Percentiles rank a stretch among this genome's conserved stretches.
phyloP scores from a whole-genome alignment of 2,797 vertebrate species.

The Allobates femoralis region DNA sequence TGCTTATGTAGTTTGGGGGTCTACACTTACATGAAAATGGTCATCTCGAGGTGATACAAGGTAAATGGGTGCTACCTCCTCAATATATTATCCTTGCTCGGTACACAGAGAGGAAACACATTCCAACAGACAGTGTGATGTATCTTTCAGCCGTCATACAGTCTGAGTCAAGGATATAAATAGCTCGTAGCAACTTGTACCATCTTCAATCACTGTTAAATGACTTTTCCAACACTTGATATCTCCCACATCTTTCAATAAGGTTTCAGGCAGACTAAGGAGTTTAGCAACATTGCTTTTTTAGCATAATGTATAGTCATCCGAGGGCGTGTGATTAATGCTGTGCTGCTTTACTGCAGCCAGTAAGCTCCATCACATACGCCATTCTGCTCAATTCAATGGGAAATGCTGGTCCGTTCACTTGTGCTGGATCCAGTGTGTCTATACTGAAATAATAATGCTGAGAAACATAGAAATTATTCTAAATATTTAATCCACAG shows the following conservation, averaged over 20 bases:
- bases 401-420: slow-evolving; percentile 4
- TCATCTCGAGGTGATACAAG: slow-evolving; percentile 41
- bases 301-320: slow-evolving; percentile 61
- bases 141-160: slow-evolving; percentile 60
- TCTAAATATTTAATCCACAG: no score
- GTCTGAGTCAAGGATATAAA: slow-evolving; percentile 62
- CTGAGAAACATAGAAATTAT: no score
- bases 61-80: slow-evolving; percentile 39
- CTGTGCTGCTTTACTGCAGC: slow-evolving; percentile 22
- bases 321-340: slow-evolving; percentile 53
- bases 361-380: slow-evolving; percentile 43
- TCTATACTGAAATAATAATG: no score
- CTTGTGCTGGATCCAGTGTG: background rate
- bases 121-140: slow-evolving; percentile 59
- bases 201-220: slow-evolving; percentile 63
- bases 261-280: slow-evolving; percentile 53
- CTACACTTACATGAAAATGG: slow-evolving; percentile 19
- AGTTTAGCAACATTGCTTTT: slow-evolving; percentile 59
- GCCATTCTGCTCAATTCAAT: slow-evolving; percentile 18
- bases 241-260: slow-evolving; percentile 55
- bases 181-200: slow-evolving; percentile 61
- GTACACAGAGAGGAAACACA: slow-evolving; percentile 55
- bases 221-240: slow-evolving; percentile 57
- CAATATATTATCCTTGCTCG: slow-evolving; percentile 45
- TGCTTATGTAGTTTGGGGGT: slow-evolving; percentile 8